Conservation (phyloP, 2,113 vertebrate genomes). For the Labeo catla region DNA sequence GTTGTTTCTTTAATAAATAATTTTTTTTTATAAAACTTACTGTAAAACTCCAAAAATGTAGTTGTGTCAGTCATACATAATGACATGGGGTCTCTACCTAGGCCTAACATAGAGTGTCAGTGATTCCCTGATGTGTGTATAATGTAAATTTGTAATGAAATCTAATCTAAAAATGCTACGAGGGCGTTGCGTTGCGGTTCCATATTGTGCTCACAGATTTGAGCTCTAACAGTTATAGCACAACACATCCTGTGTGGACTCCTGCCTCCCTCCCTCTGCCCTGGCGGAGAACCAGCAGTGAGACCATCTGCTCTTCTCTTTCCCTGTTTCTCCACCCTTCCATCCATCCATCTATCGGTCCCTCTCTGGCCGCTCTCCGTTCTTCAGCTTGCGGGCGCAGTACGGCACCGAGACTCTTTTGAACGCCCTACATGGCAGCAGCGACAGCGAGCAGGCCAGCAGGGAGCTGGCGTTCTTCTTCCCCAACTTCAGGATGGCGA, state of each 20-base stretch:
- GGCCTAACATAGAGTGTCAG: background rate
- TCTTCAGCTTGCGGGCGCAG: slow-evolving; percentile 83
- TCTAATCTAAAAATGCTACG: background rate
- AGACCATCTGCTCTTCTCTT: slow-evolving; percentile 72
- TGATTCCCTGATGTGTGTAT: background rate
- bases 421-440: slow-evolving; percentile 84
- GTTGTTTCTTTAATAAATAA: background rate
- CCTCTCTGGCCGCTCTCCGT: slow-evolving; percentile 56
- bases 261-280: slow-evolving; percentile 62
- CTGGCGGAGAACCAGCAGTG: slow-evolving; percentile 68
- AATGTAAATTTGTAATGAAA: background rate
- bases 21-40: background rate
- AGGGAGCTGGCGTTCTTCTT: slow-evolving; percentile 86
- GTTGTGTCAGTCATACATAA: background rate
- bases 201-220: slow-evolving; percentile 57
- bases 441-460: slow-evolving; percentile 75
- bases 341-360: background rate
- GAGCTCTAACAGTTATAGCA: slow-evolving; percentile 50
- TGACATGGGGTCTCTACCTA: background rate
- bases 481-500: slow-evolving; percentile 74
- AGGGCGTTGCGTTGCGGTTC: slow-evolving; percentile 18
- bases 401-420: slow-evolving; percentile 82
- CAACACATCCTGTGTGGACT: slow-evolving; percentile 52
- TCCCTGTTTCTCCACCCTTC: slow-evolving; percentile 50
- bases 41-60: background rate